Percentiles rank a stretch among this genome's conserved stretches.
Conservation (phyloP, 2,113 vertebrate species). For the Bos taurus region DNA sequence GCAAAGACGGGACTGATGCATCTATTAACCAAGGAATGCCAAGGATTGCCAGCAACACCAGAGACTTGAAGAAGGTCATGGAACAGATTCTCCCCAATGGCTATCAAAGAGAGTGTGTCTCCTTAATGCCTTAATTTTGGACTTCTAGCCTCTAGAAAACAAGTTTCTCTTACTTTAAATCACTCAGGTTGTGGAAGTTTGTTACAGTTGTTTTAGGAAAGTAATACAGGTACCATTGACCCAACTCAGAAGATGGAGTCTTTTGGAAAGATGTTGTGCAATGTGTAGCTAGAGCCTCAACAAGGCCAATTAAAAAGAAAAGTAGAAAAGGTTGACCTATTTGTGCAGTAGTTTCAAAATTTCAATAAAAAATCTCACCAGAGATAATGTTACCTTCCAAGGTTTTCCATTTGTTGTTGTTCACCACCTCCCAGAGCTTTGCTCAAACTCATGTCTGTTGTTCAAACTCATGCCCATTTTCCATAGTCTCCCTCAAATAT, state of each 20-base stretch:
- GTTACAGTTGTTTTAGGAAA: background rate
- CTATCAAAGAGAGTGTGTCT: background rate
- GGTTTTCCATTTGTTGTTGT: background rate
- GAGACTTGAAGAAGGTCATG: background rate
- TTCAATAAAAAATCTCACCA: background rate
- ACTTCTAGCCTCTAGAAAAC: background rate
- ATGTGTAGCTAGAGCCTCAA: background rate
- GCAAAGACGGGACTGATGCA: background rate
- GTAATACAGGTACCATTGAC: background rate
- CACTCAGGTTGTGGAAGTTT: background rate
- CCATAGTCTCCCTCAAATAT: background rate
- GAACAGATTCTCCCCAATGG: background rate
- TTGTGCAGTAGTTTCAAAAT: background rate
- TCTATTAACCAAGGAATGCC: background rate
- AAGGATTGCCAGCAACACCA: background rate
- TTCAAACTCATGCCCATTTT: background rate
- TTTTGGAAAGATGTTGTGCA: background rate
- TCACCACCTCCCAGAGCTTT: background rate
- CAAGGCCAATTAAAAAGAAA: background rate
- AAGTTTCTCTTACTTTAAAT: background rate
- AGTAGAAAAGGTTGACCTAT: background rate
- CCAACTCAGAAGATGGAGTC: background rate
- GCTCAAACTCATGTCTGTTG: background rate
- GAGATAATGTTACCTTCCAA: background rate
- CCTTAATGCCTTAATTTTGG: background rate